These are phyloP conservation scores for Pogonocherus hispidulus DNA, from an alignment of 2,888 invertebrate genomes.

Conservation along the genomic window DNA sequence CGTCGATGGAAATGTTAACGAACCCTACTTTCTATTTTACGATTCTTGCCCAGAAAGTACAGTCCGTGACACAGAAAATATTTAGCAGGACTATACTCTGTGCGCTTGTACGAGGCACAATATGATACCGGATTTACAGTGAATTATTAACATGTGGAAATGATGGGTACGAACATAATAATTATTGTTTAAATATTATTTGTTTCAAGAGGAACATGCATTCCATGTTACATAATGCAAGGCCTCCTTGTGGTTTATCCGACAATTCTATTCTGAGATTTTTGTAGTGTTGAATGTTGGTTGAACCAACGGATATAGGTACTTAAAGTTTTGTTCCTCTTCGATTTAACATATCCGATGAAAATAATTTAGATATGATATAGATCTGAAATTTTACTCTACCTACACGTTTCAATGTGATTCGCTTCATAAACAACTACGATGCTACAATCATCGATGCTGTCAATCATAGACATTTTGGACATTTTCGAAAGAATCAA, in stretches of 20 bases:
- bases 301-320: no score
- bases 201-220: conserved; percentile 23
- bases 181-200: conserved; percentile 34
- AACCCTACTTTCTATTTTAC: conserved; percentile 63
- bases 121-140: conserved; percentile 26
- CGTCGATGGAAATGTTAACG: conserved; percentile 55
- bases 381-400: no score
- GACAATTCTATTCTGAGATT: no score
- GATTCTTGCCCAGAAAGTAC: conserved; percentile 44
- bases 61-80: conserved; percentile 45
- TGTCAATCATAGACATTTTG: no score
- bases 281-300: no score
- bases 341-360: no score
- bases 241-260: background rate
- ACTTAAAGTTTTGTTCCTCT: no score
- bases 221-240: conserved; percentile 28
- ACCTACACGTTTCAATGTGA: no score
- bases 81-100: conserved; percentile 29
- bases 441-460: no score
- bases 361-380: no score
- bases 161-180: conserved; percentile 27
- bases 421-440: no score
- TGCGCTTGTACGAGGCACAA: conserved; percentile 27
- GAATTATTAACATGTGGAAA: conserved; percentile 25
- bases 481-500: no score